phyloP scores from a whole-genome alignment of 2,888 invertebrate species.

The Campoletis raptor region DNA sequence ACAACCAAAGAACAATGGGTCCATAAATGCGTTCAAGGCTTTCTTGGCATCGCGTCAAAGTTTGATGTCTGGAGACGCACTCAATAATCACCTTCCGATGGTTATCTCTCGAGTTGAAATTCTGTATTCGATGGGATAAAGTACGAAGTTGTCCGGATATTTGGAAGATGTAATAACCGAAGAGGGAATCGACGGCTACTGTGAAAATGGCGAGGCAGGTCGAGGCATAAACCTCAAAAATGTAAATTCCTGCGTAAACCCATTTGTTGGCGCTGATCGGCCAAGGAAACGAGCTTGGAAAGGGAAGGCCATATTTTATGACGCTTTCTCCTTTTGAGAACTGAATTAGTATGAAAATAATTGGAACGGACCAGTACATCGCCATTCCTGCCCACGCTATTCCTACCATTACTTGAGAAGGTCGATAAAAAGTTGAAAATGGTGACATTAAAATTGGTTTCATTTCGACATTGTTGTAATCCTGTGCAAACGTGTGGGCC shows the following conservation, averaged over 20 bases:
- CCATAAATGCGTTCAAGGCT: constrained; percentile 73
- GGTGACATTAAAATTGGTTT: constrained; percentile 42
- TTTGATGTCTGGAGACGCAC: constrained; percentile 65
- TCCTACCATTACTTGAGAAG: background rate
- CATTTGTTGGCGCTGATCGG: constrained; percentile 7
- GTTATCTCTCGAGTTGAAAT: constrained; percentile 42
- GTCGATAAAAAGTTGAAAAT: constrained; percentile 31
- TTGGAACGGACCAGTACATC: constrained; percentile 35
- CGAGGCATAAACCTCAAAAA: constrained; percentile 61
- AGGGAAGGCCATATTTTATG: constrained; percentile 41
- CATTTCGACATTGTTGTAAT: constrained; percentile 10
- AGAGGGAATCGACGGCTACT: constrained; percentile 72
- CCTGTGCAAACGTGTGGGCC: background rate
- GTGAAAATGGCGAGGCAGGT: constrained; percentile 63
- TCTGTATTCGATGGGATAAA: constrained; percentile 65
- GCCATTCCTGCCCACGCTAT: background rate
- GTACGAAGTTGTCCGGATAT: constrained; percentile 73
- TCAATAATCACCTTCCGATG: constrained; percentile 57
- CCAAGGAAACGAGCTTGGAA: constrained; percentile 53
- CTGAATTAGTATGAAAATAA: constrained; percentile 45
- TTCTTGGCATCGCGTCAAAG: constrained; percentile 63
- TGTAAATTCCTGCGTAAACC: constrained; percentile 66
- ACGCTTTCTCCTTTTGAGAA: constrained; percentile 7
- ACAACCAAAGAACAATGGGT: constrained; percentile 70
- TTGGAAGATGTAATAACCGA: constrained; percentile 75